Evolutionary conservation across 2,797 vertebrate genomes (phyloP).

Genomic region (Anabacerthia variegaticeps): DNA sequence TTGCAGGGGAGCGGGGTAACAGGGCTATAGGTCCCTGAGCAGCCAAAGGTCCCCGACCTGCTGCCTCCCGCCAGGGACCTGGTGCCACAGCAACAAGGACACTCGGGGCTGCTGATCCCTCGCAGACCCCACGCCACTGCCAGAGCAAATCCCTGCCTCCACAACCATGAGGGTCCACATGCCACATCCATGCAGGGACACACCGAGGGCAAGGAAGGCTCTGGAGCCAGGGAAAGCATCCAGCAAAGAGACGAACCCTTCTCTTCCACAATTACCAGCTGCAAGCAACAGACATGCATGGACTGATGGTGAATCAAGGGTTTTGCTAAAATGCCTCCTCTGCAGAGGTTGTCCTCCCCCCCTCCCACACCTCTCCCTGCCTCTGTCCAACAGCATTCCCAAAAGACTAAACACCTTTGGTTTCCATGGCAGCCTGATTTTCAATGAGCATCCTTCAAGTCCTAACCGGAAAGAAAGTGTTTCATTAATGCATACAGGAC

Average conservation of each 20-base stretch:
- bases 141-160: neutral
- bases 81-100: neutral
- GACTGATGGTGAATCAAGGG: neutral
- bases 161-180: rapidly evolving
- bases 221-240: neutral
- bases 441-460: constrained; percentile 68
- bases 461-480: constrained; percentile 46
- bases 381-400: constrained; percentile 55
- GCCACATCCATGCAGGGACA: neutral
- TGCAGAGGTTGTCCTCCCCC: neutral
- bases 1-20: neutral
- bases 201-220: rapidly evolving
- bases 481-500: constrained; percentile 60
- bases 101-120: neutral
- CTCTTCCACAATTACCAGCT: neutral
- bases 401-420: constrained; percentile 69
- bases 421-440: constrained; percentile 72
- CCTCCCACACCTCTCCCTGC: neutral
- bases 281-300: neutral
- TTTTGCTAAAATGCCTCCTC: neutral
- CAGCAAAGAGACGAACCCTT: neutral
- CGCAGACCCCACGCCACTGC: rapidly evolving
- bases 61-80: neutral
- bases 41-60: neutral
- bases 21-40: neutral